A percentile compares a stretch with the other conserved stretches of the same genome.
Conservation (phyloP, 1,140 invertebrate genomes). For the Micrasema longulum region DNA sequence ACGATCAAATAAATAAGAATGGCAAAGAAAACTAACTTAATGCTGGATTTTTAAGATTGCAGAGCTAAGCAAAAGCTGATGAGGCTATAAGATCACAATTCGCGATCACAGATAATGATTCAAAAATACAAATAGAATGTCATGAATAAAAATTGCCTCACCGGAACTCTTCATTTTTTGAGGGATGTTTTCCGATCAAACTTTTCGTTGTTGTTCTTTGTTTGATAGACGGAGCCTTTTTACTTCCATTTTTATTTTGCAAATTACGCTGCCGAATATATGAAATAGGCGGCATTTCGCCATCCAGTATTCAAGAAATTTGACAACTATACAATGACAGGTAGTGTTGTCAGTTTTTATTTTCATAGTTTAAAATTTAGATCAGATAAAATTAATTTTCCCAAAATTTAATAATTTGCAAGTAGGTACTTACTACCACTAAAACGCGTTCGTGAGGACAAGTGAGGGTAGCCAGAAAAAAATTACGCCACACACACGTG, state of each 20-base stretch:
- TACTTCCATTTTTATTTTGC: constrained; percentile 39
- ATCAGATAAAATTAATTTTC: not conserved
- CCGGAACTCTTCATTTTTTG: constrained; percentile 39
- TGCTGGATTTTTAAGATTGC: no score
- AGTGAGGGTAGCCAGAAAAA: no score
- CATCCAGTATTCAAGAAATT: constrained; percentile 30
- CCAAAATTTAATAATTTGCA: not conserved
- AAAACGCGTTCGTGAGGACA: no score
- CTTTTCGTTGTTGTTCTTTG: constrained; percentile 31
- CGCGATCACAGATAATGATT: constrained; percentile 8
- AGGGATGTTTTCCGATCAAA: constrained; percentile 16
- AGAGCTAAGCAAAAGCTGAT: not conserved
- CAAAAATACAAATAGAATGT: constrained; percentile 9
- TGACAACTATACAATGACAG: constrained; percentile 28
- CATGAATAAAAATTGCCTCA: constrained; percentile 8
- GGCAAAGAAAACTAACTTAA: no score
- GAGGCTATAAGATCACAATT: constrained; percentile 7
- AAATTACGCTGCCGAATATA: constrained; percentile 40
- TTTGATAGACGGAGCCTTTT: constrained; percentile 18
- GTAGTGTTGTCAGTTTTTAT: constrained; percentile 3
- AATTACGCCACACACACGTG: no score
- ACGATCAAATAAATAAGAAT: no score
- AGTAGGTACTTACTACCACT: constrained; percentile 21
- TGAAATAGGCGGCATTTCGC: constrained; percentile 39
- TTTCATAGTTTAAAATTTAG: not conserved